These are phyloP conservation scores for Xiphydria camelus DNA, from an alignment of 2,888 invertebrate species.

Conservation along the genomic window DNA sequence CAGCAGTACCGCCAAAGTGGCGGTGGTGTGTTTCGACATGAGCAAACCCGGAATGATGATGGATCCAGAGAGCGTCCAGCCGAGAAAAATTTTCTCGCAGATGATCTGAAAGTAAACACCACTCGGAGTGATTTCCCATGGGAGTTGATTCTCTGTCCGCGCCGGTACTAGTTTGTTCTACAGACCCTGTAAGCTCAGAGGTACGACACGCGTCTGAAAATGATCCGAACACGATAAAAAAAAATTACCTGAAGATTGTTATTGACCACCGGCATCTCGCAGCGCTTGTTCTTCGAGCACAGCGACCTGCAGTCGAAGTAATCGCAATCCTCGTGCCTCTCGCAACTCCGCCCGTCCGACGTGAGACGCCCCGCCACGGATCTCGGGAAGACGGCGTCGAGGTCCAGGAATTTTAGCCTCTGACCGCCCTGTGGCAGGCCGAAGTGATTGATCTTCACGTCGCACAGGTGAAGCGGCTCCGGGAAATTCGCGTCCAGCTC, in stretches of 20 bases:
- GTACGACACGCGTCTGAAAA: no score
- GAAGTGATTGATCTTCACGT: conserved; percentile 70
- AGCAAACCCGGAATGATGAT: conserved; percentile 66
- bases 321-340: conserved; percentile 67
- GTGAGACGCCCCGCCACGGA: conserved; percentile 61
- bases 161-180: no score
- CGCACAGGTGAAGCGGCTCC: conserved; percentile 69
- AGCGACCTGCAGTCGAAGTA: conserved; percentile 69
- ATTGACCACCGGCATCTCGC: conserved; percentile 63
- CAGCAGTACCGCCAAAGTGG: conserved; percentile 62
- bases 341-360: conserved; percentile 60
- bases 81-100: conserved; percentile 68
- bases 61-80: conserved; percentile 66
- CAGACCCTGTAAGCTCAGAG: no score
- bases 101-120: conserved; percentile 61
- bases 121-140: no score
- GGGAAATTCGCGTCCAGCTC: conserved; percentile 64
- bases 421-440: conserved; percentile 62
- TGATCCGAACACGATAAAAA: no score
- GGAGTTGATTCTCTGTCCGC: no score
- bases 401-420: conserved; percentile 66
- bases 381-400: conserved; percentile 66
- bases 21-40: conserved; percentile 65
- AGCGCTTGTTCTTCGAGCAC: conserved; percentile 63
- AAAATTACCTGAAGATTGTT: conserved; percentile 62